Evolutionary conservation across 2,113 vertebrate genomes (phyloP).

Genomic region (Notechis scutatus): DNA sequence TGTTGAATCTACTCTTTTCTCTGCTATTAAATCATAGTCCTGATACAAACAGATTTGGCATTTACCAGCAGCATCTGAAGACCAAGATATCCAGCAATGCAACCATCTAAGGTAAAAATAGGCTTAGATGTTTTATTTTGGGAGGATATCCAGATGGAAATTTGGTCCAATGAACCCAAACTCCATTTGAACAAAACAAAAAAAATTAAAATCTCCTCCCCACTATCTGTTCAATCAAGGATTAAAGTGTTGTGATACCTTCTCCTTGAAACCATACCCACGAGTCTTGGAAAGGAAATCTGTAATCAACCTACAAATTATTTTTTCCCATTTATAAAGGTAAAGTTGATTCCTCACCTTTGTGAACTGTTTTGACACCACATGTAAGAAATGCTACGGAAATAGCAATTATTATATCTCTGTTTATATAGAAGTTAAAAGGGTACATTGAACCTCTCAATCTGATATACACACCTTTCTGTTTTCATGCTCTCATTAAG

Average conservation of each 20-base stretch:
- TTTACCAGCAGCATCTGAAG: background rate
- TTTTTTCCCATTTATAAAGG: background rate
- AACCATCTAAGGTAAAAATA: background rate
- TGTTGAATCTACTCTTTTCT: background rate
- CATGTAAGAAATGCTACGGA: background rate
- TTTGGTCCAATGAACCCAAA: background rate
- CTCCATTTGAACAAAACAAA: background rate
- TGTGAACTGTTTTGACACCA: background rate
- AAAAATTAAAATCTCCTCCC: background rate
- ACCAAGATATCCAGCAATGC: background rate
- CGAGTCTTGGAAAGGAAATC: background rate
- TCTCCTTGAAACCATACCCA: background rate
- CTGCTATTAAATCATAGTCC: background rate
- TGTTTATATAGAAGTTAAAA: constrained; percentile 1
- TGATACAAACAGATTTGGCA: background rate
- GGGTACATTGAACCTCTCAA: constrained; percentile 2
- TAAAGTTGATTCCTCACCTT: constrained; percentile 12
- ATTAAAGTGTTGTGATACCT: background rate
- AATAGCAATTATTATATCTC: background rate
- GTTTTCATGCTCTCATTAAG: constrained; percentile 24
- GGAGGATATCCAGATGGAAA: background rate
- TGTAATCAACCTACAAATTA: background rate
- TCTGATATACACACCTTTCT: background rate
- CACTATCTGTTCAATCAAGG: background rate
- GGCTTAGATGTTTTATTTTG: background rate